Base-by-base conservation (phyloP, 1,140 invertebrate genomes). In the Oscheius sp. region DNA sequence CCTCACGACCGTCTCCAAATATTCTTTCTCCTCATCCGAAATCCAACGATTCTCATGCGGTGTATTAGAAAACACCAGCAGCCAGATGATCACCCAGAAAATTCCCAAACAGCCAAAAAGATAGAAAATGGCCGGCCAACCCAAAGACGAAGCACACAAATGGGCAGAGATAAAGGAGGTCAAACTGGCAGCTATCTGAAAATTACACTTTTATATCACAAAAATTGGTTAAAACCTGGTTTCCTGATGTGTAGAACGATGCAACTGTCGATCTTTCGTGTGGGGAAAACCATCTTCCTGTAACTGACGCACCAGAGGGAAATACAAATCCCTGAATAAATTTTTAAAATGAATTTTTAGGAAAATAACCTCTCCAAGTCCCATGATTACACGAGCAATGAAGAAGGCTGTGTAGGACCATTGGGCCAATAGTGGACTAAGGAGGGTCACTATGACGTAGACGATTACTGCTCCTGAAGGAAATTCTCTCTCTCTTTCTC, bases 241-340 rank as follows among this genome's bases (percentile, higher is more conserved):
- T 63, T 3, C 73, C 73, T 29, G 73, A 75, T 3, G 73, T 74
- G 73, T 74, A 74, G 13, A 74, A 10, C 0, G 73, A 73, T 10
- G 73, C 73, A n/a, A 68, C 23, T 1, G 72, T 74, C 13, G 63
- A 62, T 26, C 59, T 67, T 35, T 74, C 73, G 15, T 38, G 26
- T 1, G 73, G 29, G 18, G 72, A 23, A 42, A 74, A 74, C 73
- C 73, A 74, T 28, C 73, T 4, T 1, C 45, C 72, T 13, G 23
- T 7, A 35, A 76, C 38, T 3, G 72, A 62, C 4, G 20, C 58
- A 1, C 49, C 58, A 0, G 52, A 75, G 4, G 73, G 73, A 32
- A 74, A 28, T 20, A 76, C 36, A 59, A 74, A 74, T 1, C 73
- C 73, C 55, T n/a, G n/a, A n/a, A n/a, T 73, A 59, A 1, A 59